Evolutionary conservation across 2,113 vertebrate genomes (phyloP).

Genomic region (Colossoma macropomum): DNA sequence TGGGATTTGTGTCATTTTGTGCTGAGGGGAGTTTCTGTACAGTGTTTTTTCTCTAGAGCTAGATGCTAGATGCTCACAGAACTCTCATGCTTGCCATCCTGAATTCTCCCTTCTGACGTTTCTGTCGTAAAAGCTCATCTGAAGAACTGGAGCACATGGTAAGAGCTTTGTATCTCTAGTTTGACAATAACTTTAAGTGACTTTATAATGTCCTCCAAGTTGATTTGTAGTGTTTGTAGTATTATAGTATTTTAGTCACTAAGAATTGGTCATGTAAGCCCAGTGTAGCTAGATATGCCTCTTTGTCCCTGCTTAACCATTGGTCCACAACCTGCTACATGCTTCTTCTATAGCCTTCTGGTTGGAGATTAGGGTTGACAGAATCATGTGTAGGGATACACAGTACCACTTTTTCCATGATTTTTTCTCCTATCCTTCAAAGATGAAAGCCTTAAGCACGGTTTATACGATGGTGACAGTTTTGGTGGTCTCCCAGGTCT

Average conservation of each 20-base stretch:
- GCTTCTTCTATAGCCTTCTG: background rate
- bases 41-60: slow-evolving; percentile 26
- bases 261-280: background rate
- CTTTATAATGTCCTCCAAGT: background rate
- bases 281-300: background rate
- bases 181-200: background rate
- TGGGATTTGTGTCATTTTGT: slow-evolving; percentile 47
- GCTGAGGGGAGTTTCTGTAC: slow-evolving; percentile 54
- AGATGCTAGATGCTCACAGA: slow-evolving; percentile 25
- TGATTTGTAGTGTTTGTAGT: background rate
- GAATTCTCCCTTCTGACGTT: slow-evolving; percentile 5
- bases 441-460: too few species aligned
- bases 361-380: background rate
- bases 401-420: too few species aligned
- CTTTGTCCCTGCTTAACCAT: background rate
- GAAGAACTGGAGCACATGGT: slow-evolving; percentile 60
- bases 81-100: background rate
- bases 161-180: slow-evolving; percentile 56
- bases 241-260: background rate
- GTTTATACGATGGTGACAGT: too few species aligned
- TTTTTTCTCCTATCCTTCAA: too few species aligned
- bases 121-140: background rate
- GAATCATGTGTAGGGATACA: background rate
- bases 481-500: too few species aligned
- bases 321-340: too few species aligned